Percentiles rank a stretch among this genome's conserved stretches.
These are phyloP conservation scores for Drosophila testacea DNA, from an alignment of 2,888 invertebrate genomes.

Conservation along the genomic window DNA sequence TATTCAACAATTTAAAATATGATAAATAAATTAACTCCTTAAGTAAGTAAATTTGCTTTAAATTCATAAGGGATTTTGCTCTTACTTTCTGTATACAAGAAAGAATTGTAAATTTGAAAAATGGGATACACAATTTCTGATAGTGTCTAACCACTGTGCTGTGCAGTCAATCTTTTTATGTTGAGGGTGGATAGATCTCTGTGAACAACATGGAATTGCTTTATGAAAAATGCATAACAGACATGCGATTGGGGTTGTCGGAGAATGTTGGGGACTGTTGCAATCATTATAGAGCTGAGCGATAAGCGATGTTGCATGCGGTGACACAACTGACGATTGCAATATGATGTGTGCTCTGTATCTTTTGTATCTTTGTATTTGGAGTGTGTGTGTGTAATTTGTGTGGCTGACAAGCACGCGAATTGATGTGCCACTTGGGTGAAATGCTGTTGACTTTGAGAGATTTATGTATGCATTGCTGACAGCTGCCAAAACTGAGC, in stretches of 20 bases:
- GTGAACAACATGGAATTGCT: conserved; percentile 57
- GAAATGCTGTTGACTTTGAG: conserved; percentile 75
- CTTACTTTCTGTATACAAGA: no score
- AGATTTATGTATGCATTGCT: conserved; percentile 70
- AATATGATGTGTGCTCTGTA: conserved; percentile 66
- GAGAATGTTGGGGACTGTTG: conserved; percentile 40
- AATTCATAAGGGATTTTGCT: no score
- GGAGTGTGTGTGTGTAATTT: conserved; percentile 13
- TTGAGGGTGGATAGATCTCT: conserved; percentile 5
- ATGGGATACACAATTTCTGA: no score
- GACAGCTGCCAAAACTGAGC: conserved; percentile 76
- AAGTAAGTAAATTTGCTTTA: no score
- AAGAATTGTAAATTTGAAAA: no score
- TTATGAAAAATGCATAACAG: conserved; percentile 61
- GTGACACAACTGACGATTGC: conserved; percentile 77
- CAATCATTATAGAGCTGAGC: conserved; percentile 78
- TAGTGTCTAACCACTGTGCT: conserved; percentile 35
- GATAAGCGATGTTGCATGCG: conserved; percentile 80
- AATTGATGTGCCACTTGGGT: conserved; percentile 79
- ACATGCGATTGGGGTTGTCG: conserved; percentile 28
- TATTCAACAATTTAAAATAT: no score
- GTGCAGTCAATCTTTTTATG: conserved; percentile 1
- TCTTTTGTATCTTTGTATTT: conserved; percentile 11
- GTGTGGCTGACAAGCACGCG: conserved; percentile 67
- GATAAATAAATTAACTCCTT: no score